Evolutionary conservation across 2,113 vertebrate genomes (phyloP).

Genomic region (Semnopithecus entellus): DNA sequence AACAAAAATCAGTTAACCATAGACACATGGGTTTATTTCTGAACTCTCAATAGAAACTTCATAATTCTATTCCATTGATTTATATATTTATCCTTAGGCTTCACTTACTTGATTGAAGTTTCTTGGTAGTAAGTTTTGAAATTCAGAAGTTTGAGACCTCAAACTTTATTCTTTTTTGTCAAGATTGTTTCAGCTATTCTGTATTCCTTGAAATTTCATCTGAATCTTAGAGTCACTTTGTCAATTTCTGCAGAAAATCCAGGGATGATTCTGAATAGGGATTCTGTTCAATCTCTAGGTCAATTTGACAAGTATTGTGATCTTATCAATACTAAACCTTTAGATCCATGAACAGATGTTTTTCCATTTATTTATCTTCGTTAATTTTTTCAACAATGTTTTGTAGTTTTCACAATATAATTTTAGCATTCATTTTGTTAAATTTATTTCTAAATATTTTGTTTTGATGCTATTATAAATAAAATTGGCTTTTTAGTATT

Average conservation of each 20-base stretch:
- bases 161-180: not conserved
- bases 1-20: not conserved
- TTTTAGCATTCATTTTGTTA: not conserved
- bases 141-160: not conserved
- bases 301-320: not conserved
- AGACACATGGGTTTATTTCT: not conserved
- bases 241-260: not conserved
- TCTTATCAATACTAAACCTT: not conserved
- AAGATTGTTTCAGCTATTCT: not conserved
- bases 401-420: not conserved
- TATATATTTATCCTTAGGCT: not conserved
- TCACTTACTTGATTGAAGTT: not conserved
- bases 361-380: not conserved
- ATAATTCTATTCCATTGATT: not conserved
- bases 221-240: not conserved
- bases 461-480: not conserved
- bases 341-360: not conserved
- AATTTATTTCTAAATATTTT: not conserved
- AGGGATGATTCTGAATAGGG: not conserved
- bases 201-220: not conserved
- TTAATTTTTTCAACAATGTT: not conserved
- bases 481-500: not conserved
- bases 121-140: not conserved
- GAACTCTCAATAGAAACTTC: not conserved
- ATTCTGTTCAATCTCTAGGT: not conserved